These are phyloP conservation scores for Poecilia wingei DNA, from an alignment of 2,797 vertebrate genomes.

Conservation along the genomic window DNA sequence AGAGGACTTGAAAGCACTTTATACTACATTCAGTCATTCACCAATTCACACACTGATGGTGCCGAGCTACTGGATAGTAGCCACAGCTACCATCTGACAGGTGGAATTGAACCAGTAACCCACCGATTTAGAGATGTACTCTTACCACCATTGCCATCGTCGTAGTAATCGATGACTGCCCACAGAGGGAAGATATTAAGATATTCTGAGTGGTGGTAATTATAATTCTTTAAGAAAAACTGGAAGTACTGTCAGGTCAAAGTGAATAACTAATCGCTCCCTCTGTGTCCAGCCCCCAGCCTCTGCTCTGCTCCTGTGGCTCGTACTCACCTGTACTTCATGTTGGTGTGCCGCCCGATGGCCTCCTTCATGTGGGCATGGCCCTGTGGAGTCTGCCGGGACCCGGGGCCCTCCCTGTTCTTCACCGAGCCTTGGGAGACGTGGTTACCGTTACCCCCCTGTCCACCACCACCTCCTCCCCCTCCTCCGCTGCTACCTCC, in stretches of 20 bases:
- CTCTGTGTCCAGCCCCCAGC: background rate
- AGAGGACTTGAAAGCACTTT: too few relatives aligned
- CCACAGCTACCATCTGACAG: too few relatives aligned
- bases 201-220: background rate
- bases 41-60: too few relatives aligned
- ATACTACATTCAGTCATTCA: too few relatives aligned
- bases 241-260: background rate
- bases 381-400: slow-evolving; percentile 73
- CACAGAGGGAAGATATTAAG: background rate
- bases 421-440: slow-evolving; percentile 74
- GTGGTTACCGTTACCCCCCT: slow-evolving; percentile 81
- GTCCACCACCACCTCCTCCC: slow-evolving; percentile 67
- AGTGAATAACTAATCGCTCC: background rate
- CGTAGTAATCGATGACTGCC: background rate
- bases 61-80: too few relatives aligned
- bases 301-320: slow-evolving; percentile 13
- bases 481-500: slow-evolving; percentile 65
- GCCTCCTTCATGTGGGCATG: slow-evolving; percentile 87
- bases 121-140: too few relatives aligned
- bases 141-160: too few relatives aligned
- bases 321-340: slow-evolving; percentile 85
- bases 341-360: slow-evolving; percentile 81
- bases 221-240: background rate
- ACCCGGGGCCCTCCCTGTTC: slow-evolving; percentile 72
- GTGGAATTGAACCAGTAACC: too few relatives aligned